Evolutionary conservation across 2,888 invertebrate species (phyloP), one percentile per base, ranked within the genome.

Genomic region (Heliconius aoede): DNA sequence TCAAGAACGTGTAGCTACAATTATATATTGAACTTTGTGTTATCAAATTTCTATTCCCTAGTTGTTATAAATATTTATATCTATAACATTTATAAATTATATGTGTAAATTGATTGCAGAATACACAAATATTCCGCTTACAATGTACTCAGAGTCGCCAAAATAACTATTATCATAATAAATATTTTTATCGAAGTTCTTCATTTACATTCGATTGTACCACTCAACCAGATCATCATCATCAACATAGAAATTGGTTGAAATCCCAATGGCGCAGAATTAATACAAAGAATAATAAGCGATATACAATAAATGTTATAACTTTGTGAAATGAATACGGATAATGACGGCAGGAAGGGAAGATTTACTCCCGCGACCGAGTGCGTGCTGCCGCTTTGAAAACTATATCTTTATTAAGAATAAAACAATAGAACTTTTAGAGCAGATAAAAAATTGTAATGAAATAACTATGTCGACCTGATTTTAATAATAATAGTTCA

Each of bases 261-360:
- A 40, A 65, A 32, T 36, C 74, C 74, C 71, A 32, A 55, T 65
- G 74, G 74, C 36, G 72, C 65, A 73, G 26, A 36, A 64, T 60
- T 73, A 40, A 73, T 71, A 71, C 71, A 65, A 74, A 64, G 71
- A 77, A 74, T 74, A 74, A 77, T 76, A 73, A 73, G 62, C 73
- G 73, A 73, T 68, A 76, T 72, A 73, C 76, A 69, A 76, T 77
- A 71, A 74, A 74, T 74, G 71, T 74, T 30, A 74, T 71, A 74
- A 58, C 71, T 64, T 77, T 64, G 58, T 64, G 65, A 72, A 74
- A 77, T 74, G 64, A 71, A 71, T 71, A 65, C 71, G 65, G 71
- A 74, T 74, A 74, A 77, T 74, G 74, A 74, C 61, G 60, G 30
- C 71, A 74, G 65, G 58, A 77, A 69, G 55, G 55, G 72, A 72